Percentiles rank a stretch among this genome's conserved stretches.
Conservation (phyloP, 1,140 invertebrate species). For the Melitaea cinxia region DNA sequence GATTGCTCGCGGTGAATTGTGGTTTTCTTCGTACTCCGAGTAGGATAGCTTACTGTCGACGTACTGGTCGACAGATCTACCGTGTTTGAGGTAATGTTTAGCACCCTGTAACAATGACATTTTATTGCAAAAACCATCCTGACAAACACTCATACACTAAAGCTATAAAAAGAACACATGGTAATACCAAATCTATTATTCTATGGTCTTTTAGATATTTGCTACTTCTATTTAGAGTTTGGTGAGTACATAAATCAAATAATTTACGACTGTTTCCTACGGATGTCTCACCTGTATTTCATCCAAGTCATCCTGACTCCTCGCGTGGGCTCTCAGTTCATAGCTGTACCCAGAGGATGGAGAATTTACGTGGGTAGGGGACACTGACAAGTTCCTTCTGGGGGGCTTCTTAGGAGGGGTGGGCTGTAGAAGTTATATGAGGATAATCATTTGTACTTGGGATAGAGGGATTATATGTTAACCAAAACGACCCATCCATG, state of each 20-base stretch:
- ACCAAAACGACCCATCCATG: slow-evolving; percentile 1
- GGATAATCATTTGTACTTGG: slow-evolving; percentile 2
- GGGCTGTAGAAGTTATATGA: slow-evolving; percentile 80
- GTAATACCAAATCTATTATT: too few relatives aligned
- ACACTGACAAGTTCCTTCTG: slow-evolving; percentile 91
- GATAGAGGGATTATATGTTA: neutral
- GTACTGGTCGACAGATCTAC: slow-evolving; percentile 89
- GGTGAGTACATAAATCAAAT: neutral
- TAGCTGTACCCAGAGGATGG: slow-evolving; percentile 77
- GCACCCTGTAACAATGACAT: slow-evolving; percentile 73
- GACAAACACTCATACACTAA: neutral
- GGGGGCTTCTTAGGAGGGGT: slow-evolving; percentile 95
- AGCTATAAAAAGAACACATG: too few relatives aligned
- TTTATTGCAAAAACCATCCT: neutral
- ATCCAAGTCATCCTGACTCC: slow-evolving; percentile 86
- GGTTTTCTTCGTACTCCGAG: slow-evolving; percentile 81
- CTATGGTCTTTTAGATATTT: too few relatives aligned
- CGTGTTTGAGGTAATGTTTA: slow-evolving; percentile 84
- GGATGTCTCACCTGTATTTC: slow-evolving; percentile 80
- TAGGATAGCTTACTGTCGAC: slow-evolving; percentile 83
- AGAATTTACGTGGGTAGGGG: slow-evolving; percentile 85
- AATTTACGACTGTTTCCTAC: neutral
- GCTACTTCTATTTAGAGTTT: neutral
- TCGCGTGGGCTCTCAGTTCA: slow-evolving; percentile 76
- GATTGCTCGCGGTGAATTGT: slow-evolving; percentile 70